Evolutionary conservation across 2,797 vertebrate species (phyloP).

Genomic region (Apogon hyalosoma): DNA sequence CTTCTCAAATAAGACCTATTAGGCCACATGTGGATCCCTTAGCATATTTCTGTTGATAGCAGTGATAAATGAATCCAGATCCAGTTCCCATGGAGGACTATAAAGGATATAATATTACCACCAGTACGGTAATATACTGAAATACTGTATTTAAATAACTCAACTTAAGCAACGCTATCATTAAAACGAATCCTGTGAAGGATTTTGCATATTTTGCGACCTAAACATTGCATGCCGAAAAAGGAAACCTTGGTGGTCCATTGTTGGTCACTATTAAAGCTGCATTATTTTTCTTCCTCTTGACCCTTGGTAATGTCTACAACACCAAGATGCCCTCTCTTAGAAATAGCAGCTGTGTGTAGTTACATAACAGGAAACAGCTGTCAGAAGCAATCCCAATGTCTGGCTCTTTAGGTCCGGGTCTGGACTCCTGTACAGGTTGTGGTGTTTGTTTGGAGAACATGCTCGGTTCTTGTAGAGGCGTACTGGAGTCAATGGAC

Average conservation of each 20-base stretch:
- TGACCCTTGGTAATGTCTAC: conserved; percentile 87
- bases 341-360: conserved; percentile 86
- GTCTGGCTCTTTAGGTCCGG: conserved; percentile 62
- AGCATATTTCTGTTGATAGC: conserved; percentile 3
- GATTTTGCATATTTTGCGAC: conserved; percentile 37
- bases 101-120: background rate
- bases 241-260: conserved; percentile 85
- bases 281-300: conserved; percentile 87
- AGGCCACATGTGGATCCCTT: background rate
- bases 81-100: background rate
- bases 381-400: conserved; percentile 81
- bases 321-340: conserved; percentile 83
- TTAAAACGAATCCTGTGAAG: conserved; percentile 29
- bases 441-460: conserved; percentile 81
- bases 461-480: conserved; percentile 59
- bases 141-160: conserved; percentile 4
- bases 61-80: background rate
- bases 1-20: background rate
- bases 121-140: background rate
- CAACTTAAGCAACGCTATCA: conserved; percentile 3
- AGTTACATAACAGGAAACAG: conserved; percentile 89
- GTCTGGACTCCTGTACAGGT: conserved; percentile 80
- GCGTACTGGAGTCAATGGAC: conserved; percentile 67
- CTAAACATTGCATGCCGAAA: conserved; percentile 54
- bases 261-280: conserved; percentile 85